phyloP scores from a whole-genome alignment of 2,888 invertebrate genomes.

The Hypena proboscidalis region DNA sequence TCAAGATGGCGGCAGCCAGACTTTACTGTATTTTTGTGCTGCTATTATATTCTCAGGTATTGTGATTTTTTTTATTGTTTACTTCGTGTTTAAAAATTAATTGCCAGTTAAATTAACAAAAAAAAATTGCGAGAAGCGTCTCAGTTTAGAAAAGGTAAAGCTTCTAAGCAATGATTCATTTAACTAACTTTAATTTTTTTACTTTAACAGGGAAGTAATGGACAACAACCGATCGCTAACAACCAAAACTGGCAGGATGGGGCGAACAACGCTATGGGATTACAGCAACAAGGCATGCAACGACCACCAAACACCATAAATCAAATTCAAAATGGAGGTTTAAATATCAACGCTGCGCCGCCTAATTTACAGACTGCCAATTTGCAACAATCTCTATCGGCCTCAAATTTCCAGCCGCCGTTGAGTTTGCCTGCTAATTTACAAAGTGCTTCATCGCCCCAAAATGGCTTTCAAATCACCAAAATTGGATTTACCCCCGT shows the following conservation, averaged over 20 bases:
- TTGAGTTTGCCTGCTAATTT: conserved; percentile 38
- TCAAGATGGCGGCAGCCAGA: conserved; percentile 61
- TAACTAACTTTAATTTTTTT: conserved; percentile 6
- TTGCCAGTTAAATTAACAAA: too few relatives aligned
- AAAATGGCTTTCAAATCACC: conserved; percentile 27
- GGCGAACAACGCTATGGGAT: conserved; percentile 32
- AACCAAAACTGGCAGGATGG: conserved; percentile 45
- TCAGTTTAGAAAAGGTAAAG: too few relatives aligned
- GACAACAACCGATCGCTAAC: conserved; percentile 44
- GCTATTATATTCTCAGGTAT: conserved; percentile 52
- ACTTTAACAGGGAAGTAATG: conserved; percentile 45
- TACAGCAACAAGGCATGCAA: conserved; percentile 29
- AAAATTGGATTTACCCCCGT: conserved; percentile 30
- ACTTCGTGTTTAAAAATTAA: too few relatives aligned
- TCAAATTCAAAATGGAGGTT: conserved; percentile 32
- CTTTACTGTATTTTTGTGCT: conserved; percentile 51
- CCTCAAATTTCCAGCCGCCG: conserved; percentile 44
- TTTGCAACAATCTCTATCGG: conserved; percentile 28
- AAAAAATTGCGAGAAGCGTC: too few relatives aligned
- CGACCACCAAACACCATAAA: conserved; percentile 34
- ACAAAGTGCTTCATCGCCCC: conserved; percentile 13
- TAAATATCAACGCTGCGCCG: conserved; percentile 30
- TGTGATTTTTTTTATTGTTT: conserved; percentile 13
- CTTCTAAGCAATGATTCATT: too few relatives aligned
- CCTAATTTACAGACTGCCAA: conserved; percentile 28